These are phyloP conservation scores for Hippocampus comes DNA, from an alignment of 2,113 vertebrate genomes.

Conservation along the genomic window DNA sequence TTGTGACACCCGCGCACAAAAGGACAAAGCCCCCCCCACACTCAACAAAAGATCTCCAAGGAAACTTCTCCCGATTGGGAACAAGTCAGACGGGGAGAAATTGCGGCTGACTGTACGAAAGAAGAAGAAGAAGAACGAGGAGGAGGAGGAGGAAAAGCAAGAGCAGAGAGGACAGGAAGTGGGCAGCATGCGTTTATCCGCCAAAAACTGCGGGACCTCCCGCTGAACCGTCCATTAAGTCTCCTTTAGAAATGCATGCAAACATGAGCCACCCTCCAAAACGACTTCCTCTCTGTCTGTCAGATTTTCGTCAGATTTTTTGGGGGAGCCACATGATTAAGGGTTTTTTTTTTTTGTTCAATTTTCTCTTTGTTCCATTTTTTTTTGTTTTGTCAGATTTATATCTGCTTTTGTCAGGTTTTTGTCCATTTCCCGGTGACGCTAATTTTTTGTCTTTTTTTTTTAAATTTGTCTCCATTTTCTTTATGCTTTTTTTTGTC, in stretches of 20 bases:
- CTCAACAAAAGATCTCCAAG: conserved; percentile 89
- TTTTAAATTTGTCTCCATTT: too few species aligned
- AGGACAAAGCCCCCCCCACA: conserved; percentile 82
- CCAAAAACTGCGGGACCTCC: neutral
- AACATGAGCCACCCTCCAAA: neutral
- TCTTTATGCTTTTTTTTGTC: neutral
- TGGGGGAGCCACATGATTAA: too few species aligned
- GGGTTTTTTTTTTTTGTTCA: too few species aligned
- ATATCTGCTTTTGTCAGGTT: too few species aligned
- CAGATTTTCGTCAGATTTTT: too few species aligned
- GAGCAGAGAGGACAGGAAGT: neutral
- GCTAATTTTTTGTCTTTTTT: too few species aligned
- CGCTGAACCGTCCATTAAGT: too few species aligned
- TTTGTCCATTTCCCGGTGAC: too few species aligned
- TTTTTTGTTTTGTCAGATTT: too few species aligned
- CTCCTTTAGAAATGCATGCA: neutral
- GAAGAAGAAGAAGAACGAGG: conserved; percentile 9
- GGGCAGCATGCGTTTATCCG: neutral
- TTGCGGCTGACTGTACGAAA: conserved; percentile 62
- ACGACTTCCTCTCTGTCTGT: too few species aligned
- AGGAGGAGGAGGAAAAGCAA: neutral
- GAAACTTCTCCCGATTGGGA: conserved; percentile 76
- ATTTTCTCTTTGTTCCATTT: too few species aligned
- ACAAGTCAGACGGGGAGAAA: conserved; percentile 53
- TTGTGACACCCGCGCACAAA: conserved; percentile 75